A percentile compares a stretch with the other conserved stretches of the same genome.
Evolutionary conservation across 2,797 vertebrate genomes (phyloP).

Genomic region (Anabas testudineus): DNA sequence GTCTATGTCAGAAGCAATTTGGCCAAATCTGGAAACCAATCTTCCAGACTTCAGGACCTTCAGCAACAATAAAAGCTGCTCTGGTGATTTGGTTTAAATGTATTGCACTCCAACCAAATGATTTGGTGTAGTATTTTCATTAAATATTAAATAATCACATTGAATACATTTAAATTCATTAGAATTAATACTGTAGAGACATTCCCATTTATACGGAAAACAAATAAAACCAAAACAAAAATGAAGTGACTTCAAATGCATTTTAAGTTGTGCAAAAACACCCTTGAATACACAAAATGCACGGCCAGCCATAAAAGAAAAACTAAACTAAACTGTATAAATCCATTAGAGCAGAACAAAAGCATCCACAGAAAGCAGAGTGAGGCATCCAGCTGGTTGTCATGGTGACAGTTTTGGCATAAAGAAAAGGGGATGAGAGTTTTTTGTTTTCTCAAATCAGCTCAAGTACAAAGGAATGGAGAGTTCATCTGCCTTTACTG

Average conservation of each 20-base stretch:
- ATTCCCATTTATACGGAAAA: neutral
- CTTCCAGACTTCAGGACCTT: neutral
- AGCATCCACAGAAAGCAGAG: slow-evolving; percentile 11
- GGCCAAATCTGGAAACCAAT: neutral
- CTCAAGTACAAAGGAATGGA: slow-evolving; percentile 12
- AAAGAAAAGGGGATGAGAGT: neutral
- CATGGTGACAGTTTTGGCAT: slow-evolving; percentile 31
- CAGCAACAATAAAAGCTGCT: neutral
- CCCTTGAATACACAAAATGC: slow-evolving; percentile 7
- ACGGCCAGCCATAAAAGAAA: neutral
- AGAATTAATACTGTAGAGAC: neutral
- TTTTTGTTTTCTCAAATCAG: slow-evolving; percentile 11
- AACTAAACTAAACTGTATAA: slow-evolving; percentile 3
- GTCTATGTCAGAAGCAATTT: slow-evolving; percentile 35
- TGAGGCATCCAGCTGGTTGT: slow-evolving; percentile 25
- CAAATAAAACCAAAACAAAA: slow-evolving; percentile 21
- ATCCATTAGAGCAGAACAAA: slow-evolving; percentile 33
- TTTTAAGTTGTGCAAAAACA: slow-evolving; percentile 18
- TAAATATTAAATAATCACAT: slow-evolving; percentile 6
- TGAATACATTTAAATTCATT: slow-evolving; percentile 3
- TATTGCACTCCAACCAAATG: slow-evolving; percentile 8
- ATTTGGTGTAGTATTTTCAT: slow-evolving; percentile 1
- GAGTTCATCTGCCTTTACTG: neutral
- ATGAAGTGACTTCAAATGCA: slow-evolving; percentile 7
- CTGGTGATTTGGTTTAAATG: slow-evolving; percentile 8